Base-by-base conservation (phyloP, 2,888 invertebrate genomes). In the Erebia epiphron region DNA sequence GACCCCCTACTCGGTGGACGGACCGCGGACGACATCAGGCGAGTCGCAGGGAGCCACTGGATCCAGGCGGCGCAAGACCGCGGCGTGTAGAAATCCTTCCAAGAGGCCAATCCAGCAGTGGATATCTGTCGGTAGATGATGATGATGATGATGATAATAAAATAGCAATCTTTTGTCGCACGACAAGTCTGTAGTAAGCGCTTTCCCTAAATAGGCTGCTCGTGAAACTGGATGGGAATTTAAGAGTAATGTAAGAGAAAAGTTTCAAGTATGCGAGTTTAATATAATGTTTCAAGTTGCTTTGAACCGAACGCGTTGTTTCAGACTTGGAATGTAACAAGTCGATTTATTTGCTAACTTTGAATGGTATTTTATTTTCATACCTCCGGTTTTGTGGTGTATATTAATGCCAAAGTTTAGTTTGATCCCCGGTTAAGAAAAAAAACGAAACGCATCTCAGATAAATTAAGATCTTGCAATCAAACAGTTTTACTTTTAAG, bases 251-350 rank as follows among this genome's bases (percentile, higher is more conserved):
- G 62, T 64, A 70, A 66, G 68, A 71, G 65, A 66, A 65, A 68
- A 73, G 70, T 70, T 68, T 41, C 57, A 69, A 69, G 68, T 63
- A 73, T 65, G 69, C 67, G 64, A 74, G 68, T 74, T 74, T 74
- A 74, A 74, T 69, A 67, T 70, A 62, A 70, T 66, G 70, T 72
- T 74, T 70, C 67, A 72, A 74, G 72, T 74, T 73, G 43, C 52
- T n/a, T 67, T 70, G 21, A 63, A 72, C 69, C 54, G 41, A 70
- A 72, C 69, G 64, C 71, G 68, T 64, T 74, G 68, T 70, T 74
- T 72, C 62, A 1, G 46, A 62, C 8, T 49, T 14, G 46, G 62
- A 62, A 62, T 62, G 62, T 62, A 62, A 49, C 62, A 21, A 62
- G 62, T 46, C 62, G 21, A 62, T 62, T 62, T 62, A 62, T 62